Evolutionary conservation across 2,888 invertebrate species (phyloP), one percentile per base, ranked within the genome.

Genomic region (Drosophila niveifrons): DNA sequence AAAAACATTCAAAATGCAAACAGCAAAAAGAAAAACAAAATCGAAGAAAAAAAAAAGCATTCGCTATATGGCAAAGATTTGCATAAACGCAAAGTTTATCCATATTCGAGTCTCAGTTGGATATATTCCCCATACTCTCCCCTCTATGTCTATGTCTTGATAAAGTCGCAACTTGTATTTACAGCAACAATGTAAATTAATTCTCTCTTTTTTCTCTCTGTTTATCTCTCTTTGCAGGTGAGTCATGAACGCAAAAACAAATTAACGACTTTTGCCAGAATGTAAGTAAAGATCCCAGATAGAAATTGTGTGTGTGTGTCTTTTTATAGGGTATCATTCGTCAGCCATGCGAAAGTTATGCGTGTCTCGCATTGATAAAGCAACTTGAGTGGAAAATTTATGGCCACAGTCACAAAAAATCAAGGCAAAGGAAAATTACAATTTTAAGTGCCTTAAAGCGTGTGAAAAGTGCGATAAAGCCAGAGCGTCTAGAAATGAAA

Each of bases 191-290:
- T 74, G 36, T 69, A 36, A 48, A 56, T 66, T 55, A 48, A 64
- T 71, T 66, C 43, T 17, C 4, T 36, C n/a, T 52, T 28, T 39
- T 1, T n/a, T 46, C 7, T 55, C 43, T 36, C 43, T 28, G 9
- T 53, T 59, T 84, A 47, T 85, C 52, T 88, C 52, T 88, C 70
- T 51, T 88, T 84, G 48, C 83, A 84, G 84, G 84, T 84, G 83
- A 84, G 84, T 84, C 68, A 71, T 63, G 41, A 47, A 41, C 50
- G 63, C 50, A 56, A 34, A 57, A 34, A 57, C 28, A 17, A 44
- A 46, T 58, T 59, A 59, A 64, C 75, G 43, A 64, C 57, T 56
- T 51, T 29, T 31, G 51, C 39, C 39, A 41, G 39, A 56, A 39
- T 39, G 82, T 59, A 31, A 52, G 53, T 62, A 43, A 7, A 53